Conservation (phyloP, 2,888 invertebrate species). For the Harpalus rubripes region DNA sequence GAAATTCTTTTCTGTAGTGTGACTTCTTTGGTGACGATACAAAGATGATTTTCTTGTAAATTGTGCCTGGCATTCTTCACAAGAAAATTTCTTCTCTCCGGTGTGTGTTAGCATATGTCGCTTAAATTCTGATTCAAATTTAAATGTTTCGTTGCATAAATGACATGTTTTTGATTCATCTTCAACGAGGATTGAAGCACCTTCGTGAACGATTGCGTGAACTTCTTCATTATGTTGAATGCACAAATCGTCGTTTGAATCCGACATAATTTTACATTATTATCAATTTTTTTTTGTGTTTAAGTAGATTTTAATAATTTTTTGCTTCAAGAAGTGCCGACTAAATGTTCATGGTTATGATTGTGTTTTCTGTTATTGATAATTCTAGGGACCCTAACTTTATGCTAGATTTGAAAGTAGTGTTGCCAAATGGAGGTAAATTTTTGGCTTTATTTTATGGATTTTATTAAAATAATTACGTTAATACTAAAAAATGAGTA, state of each 20-base stretch:
- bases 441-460: too few species aligned
- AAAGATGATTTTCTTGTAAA: conserved; percentile 33
- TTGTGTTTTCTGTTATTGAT: too few species aligned
- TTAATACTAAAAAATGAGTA: too few species aligned
- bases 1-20: conserved; percentile 8
- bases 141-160: conserved; percentile 2
- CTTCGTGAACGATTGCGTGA: background rate
- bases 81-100: conserved; percentile 15
- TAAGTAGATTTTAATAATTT: too few species aligned
- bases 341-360: too few species aligned
- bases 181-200: background rate
- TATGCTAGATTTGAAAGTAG: too few species aligned
- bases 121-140: conserved; percentile 13
- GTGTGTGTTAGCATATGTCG: conserved; percentile 19
- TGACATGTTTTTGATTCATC: conserved; percentile 43
- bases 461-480: too few species aligned
- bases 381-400: too few species aligned
- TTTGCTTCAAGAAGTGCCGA: too few species aligned
- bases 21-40: conserved; percentile 9
- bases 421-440: too few species aligned
- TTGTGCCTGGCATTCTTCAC: conserved; percentile 20
- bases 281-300: background rate
- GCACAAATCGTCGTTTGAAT: background rate
- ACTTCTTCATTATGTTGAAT: background rate
- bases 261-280: background rate